Base-by-base conservation (phyloP, 1,140 invertebrate species). In the Holotrichia oblita region DNA sequence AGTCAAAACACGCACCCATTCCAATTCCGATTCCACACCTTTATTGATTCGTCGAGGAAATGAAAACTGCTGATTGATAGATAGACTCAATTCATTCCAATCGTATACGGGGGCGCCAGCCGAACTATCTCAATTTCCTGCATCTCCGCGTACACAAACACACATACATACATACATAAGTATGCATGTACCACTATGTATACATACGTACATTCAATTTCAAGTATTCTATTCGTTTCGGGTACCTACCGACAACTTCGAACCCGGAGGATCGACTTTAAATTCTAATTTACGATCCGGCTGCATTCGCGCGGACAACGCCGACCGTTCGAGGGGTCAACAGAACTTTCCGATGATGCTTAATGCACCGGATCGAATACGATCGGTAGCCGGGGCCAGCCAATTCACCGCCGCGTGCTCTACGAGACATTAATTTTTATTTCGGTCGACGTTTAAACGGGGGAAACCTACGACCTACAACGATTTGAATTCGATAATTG, bases 41-140 rank as follows among this genome's bases (percentile, higher is more conserved):
- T n/a, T 22, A 24, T 42, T 12, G 27, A 72, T 20, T 78, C 44
- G 10, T 9, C 42, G 48, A 72, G 80, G 80, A 81, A 81, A 81
- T 79, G 80, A 81, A 77, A 77, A 79, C 78, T 79, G 78, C 48
- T 81, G 80, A 81, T 81, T 79, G 78, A 81, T 81, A 79, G 75
- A 81, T 79, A 69, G 73, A 34, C 40, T 69, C 69, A 79, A 79
- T 78, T 77, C 75, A 40, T 74, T 59, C 59, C 41, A 79, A 74
- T 78, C 79, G 42, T 44, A 77, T 77, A 20, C 73, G 2, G 27
- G 4, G 27, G 27, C 27, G 27, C 27, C 27, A 34, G 48, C 48
- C 48, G 48, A 76, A 80, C 77, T 80, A 80, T 80, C 78, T 76
- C 80, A 80, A 80, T 80, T 79, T 80, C 80, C 80, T 77, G 64